phyloP scores from a whole-genome alignment of 2,797 vertebrate species.

The Falco biarmicus region DNA sequence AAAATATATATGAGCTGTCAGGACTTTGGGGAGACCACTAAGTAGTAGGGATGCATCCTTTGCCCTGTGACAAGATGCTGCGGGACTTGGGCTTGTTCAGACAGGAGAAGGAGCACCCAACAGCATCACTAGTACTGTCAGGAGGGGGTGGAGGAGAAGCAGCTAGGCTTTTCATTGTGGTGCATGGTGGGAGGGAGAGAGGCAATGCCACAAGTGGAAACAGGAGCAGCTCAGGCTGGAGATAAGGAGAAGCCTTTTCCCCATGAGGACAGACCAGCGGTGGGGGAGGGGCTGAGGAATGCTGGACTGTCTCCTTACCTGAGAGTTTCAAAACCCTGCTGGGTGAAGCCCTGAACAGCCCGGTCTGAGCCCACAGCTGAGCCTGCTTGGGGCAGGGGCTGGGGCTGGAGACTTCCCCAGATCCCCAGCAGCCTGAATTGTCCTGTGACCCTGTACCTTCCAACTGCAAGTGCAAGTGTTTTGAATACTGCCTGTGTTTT shows the following conservation, averaged over 20 bases:
- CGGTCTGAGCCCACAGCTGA: not conserved
- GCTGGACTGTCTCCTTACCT: not conserved
- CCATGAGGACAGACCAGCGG: rapidly evolving
- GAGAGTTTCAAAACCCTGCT: not conserved
- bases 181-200: not conserved
- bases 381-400: rapidly evolving
- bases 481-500: not conserved
- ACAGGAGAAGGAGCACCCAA: not conserved
- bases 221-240: not conserved
- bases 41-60: not conserved
- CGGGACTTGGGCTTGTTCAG: not conserved
- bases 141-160: not conserved
- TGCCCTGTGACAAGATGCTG: rapidly evolving
- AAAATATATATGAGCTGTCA: not conserved
- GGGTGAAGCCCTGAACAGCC: not conserved
- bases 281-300: not conserved
- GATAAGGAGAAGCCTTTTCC: not conserved
- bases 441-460: not conserved
- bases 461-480: not conserved
- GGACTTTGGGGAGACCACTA: not conserved
- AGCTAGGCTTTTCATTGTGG: rapidly evolving
- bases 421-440: not conserved
- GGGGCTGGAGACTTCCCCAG: not conserved
- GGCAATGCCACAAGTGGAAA: not conserved
- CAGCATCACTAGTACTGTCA: not conserved